These are phyloP conservation scores for Caretta caretta DNA, from an alignment of 2,113 vertebrate species.

Conservation along the genomic window DNA sequence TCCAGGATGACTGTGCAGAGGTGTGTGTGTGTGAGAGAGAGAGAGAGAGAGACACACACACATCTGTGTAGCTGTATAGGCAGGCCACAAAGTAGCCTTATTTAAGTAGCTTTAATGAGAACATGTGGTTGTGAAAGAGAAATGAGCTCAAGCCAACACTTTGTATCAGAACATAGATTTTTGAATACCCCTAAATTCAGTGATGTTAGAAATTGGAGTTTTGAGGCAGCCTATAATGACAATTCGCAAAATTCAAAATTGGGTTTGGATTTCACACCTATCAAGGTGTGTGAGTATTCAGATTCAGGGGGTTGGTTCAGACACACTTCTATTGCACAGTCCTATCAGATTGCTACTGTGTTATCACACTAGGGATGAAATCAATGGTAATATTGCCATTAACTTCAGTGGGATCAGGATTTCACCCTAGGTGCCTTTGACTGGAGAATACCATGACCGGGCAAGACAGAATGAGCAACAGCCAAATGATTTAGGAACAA, in stretches of 20 bases:
- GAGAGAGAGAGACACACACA: no score
- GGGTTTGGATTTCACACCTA: no score
- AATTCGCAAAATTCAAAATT: neutral
- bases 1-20: neutral
- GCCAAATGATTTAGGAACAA: rapidly evolving
- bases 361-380: neutral
- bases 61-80: no score
- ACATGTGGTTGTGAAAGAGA: no score
- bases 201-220: neutral
- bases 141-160: neutral
- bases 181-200: neutral
- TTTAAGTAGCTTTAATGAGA: no score
- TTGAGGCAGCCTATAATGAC: neutral
- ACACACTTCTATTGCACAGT: rapidly evolving
- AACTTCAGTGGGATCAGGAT: neutral
- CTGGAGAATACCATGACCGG: rapidly evolving
- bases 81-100: no score
- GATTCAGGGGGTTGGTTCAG: no score
- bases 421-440: rapidly evolving
- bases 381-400: neutral
- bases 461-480: rapidly evolving
- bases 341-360: rapidly evolving
- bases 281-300: no score
- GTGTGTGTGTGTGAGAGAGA: neutral
- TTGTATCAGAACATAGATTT: neutral